A percentile compares a stretch with the other conserved stretches of the same genome.
These are phyloP conservation scores for Dendrolimus houi DNA, from an alignment of 2,888 invertebrate genomes.

Conservation along the genomic window DNA sequence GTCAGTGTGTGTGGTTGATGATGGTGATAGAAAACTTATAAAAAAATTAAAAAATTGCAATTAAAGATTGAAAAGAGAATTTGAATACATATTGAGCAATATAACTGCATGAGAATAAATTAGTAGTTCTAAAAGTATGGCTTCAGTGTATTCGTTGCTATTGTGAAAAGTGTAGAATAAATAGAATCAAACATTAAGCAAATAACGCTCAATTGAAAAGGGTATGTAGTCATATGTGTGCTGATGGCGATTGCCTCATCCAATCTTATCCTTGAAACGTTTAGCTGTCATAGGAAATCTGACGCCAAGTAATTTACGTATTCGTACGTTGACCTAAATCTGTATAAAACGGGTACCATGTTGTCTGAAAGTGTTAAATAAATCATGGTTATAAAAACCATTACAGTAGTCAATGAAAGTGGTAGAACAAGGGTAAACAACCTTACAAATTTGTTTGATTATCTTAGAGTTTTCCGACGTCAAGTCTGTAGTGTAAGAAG, in stretches of 20 bases:
- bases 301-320: slow-evolving; percentile 7
- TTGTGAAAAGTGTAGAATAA: not conserved
- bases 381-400: not conserved
- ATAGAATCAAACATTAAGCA: not conserved
- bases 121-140: too few species aligned
- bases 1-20: too few species aligned
- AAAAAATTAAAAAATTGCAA: too few species aligned
- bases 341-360: slow-evolving; percentile 1
- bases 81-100: too few species aligned
- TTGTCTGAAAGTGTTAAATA: not conserved
- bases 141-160: not conserved
- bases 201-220: not conserved
- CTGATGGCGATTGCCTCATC: slow-evolving; percentile 3
- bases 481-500: not conserved
- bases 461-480: not conserved
- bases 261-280: slow-evolving; percentile 5
- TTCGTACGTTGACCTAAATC: slow-evolving; percentile 9
- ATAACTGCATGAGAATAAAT: too few species aligned
- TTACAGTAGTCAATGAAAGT: slow-evolving; percentile 1
- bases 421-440: not conserved
- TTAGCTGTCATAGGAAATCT: slow-evolving; percentile 6
- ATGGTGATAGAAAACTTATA: too few species aligned
- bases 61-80: too few species aligned
- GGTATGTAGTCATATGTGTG: not conserved
- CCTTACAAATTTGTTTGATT: not conserved